Evolutionary conservation across 2,797 vertebrate species (phyloP).

Genomic region (Ceryle rudis): DNA sequence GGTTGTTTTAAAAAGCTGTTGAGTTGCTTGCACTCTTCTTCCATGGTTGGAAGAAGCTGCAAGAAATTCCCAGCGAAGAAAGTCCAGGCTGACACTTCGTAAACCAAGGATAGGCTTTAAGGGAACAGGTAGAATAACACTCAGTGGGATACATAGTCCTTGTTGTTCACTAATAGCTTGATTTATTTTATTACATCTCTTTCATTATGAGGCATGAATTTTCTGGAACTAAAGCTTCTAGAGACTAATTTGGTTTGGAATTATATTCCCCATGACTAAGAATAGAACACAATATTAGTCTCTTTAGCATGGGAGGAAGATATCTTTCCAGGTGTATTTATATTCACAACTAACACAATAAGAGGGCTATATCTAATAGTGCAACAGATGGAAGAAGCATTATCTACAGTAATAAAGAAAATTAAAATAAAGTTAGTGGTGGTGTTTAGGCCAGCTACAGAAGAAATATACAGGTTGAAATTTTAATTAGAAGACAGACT

Average conservation of each 20-base stretch:
- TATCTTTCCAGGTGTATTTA: conserved; percentile 1
- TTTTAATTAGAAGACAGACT: neutral
- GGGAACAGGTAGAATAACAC: neutral
- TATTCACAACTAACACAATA: neutral
- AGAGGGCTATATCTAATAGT: neutral
- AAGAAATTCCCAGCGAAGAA: neutral
- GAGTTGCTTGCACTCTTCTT: neutral
- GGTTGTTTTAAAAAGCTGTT: neutral
- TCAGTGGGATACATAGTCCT: neutral
- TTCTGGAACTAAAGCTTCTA: conserved; percentile 5
- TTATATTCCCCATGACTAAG: neutral
- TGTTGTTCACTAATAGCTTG: neutral
- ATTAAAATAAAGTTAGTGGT: neutral
- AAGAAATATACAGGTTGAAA: neutral
- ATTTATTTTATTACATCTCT: conserved; percentile 21
- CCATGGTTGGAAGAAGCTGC: neutral
- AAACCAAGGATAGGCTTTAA: neutral
- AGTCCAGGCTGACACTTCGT: neutral
- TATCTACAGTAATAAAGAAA: neutral
- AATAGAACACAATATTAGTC: neutral
- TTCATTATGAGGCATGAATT: neutral
- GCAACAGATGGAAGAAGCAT: neutral
- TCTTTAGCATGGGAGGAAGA: neutral
- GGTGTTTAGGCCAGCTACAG: neutral
- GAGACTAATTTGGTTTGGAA: neutral